Percentiles rank a stretch among this genome's conserved stretches.
Conservation (phyloP, 2,113 vertebrate species). For the Brienomyrus longianalis region DNA sequence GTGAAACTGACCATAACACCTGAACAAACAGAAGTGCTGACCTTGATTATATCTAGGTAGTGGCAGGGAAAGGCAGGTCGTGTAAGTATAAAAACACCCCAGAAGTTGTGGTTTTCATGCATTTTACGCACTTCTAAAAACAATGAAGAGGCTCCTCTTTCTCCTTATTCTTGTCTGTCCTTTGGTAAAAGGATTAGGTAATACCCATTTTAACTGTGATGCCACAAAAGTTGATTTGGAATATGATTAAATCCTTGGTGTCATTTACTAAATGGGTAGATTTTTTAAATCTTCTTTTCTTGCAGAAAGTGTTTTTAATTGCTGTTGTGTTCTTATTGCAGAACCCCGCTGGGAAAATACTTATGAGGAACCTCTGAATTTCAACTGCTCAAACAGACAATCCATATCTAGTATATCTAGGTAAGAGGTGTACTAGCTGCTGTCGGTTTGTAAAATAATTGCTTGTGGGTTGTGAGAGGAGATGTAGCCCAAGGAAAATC, state of each 20-base stretch:
- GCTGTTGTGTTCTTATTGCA: neutral
- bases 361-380: slow-evolving; percentile 1
- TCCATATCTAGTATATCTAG: slow-evolving; percentile 5
- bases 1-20: neutral
- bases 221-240: neutral
- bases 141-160: neutral
- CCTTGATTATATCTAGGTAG: neutral
- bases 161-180: neutral
- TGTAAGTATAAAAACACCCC: neutral
- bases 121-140: neutral
- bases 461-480: neutral
- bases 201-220: neutral
- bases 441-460: neutral
- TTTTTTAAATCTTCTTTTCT: neutral
- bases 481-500: neutral
- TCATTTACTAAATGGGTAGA: neutral
- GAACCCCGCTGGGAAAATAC: slow-evolving; percentile 3
- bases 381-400: neutral
- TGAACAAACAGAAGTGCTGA: neutral
- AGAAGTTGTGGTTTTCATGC: neutral
- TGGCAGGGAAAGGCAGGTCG: neutral
- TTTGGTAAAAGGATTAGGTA: neutral
- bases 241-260: neutral
- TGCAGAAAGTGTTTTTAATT: neutral
- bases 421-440: neutral